phyloP scores from a whole-genome alignment of 2,113 vertebrate genomes.

The Cervus canadensis region DNA sequence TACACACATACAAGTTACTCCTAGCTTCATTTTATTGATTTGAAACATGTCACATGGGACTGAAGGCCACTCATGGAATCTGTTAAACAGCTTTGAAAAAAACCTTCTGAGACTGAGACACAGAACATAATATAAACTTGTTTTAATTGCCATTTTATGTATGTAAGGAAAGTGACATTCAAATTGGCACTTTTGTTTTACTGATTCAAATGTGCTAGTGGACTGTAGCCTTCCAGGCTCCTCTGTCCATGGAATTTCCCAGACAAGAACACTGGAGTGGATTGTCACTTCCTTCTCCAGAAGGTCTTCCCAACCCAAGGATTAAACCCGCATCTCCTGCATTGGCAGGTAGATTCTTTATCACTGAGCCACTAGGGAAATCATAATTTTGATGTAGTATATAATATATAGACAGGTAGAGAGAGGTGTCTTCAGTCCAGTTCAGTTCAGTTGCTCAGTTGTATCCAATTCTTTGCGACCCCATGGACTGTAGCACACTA shows the following conservation, averaged over 20 bases:
- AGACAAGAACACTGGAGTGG: background rate
- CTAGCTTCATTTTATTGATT: background rate
- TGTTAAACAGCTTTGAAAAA: background rate
- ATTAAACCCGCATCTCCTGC: background rate
- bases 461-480: background rate
- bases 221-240: background rate
- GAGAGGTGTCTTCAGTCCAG: no score
- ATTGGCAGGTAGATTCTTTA: background rate
- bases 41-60: background rate
- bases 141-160: constrained; percentile 23
- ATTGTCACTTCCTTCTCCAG: background rate
- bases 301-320: background rate
- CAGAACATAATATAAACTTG: constrained; percentile 11
- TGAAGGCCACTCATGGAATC: background rate
- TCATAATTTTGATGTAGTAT: background rate
- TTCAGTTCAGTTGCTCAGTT: background rate
- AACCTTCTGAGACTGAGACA: background rate
- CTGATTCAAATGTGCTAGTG: background rate
- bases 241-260: background rate
- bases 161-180: background rate
- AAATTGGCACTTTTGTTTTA: background rate
- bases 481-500: background rate
- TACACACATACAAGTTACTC: background rate
- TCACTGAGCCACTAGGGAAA: background rate
- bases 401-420: background rate